Conservation (phyloP, 2,797 vertebrate genomes). For the Phoxinus dragarum region DNA sequence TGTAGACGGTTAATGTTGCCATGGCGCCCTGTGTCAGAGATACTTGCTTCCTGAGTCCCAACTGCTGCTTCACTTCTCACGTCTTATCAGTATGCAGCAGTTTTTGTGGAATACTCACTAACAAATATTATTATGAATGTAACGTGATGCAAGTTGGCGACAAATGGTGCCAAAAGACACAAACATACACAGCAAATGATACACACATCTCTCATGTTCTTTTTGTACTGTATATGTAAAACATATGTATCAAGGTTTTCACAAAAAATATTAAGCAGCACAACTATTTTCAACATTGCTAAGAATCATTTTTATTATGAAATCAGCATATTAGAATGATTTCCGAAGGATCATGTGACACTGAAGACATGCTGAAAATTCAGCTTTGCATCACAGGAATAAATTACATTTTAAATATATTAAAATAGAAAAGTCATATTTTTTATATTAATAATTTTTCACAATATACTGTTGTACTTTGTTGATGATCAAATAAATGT, state of each 20-base stretch:
- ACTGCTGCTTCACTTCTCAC: constrained; percentile 9
- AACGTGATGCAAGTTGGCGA: neutral
- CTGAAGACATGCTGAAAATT: neutral
- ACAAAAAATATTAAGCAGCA: neutral
- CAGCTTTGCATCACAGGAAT: neutral
- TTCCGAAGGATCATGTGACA: neutral
- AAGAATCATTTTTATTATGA: neutral
- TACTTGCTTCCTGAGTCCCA: constrained; percentile 16
- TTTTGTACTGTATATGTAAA: neutral
- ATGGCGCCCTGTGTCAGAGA: constrained; percentile 53
- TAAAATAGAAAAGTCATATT: neutral
- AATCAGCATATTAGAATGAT: neutral
- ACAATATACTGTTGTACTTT: neutral
- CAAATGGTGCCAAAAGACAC: neutral
- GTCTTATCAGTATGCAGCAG: constrained; percentile 12
- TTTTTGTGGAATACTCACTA: neutral
- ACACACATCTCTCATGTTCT: neutral
- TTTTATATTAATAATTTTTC: neutral
- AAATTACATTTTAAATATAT: neutral
- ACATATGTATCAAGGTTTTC: neutral
- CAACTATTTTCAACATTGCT: neutral
- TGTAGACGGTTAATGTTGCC: constrained; percentile 62
- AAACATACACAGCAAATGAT: neutral
- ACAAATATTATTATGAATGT: neutral
- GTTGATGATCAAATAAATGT: neutral